Percentiles rank a stretch among this genome's conserved stretches.
These are phyloP conservation scores for Ladona fulva DNA, from an alignment of 1,140 invertebrate genomes.

Conservation along the genomic window DNA sequence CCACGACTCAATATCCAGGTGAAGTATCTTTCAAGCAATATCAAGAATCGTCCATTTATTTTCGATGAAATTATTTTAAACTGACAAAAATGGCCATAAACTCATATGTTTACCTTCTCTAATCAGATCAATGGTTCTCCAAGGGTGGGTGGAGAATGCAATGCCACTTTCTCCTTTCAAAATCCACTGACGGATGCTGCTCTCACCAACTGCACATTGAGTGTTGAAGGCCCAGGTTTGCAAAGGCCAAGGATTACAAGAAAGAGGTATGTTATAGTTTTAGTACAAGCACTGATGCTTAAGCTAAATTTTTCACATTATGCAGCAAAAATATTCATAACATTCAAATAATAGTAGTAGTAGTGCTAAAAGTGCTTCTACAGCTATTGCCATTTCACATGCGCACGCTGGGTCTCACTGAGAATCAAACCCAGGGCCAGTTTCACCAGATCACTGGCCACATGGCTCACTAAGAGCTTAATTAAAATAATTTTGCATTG, in stretches of 20 bases:
- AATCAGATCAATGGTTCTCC: conserved; percentile 13
- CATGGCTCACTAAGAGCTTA: too few species aligned
- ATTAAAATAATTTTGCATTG: too few species aligned
- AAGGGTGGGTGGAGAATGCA: conserved; percentile 30
- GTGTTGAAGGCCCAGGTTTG: conserved; percentile 57
- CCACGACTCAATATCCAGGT: conserved; percentile 48
- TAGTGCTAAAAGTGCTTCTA: too few species aligned
- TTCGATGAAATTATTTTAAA: too few species aligned
- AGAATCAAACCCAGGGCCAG: too few species aligned
- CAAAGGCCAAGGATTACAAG: conserved; percentile 41
- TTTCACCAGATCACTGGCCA: too few species aligned
- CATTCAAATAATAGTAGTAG: too few species aligned
- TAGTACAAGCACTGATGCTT: conserved; percentile 11
- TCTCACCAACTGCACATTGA: conserved; percentile 53
- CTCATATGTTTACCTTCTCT: background rate
- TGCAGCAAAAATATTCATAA: too few species aligned
- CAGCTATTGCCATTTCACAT: too few species aligned
- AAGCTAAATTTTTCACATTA: background rate
- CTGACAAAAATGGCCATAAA: background rate
- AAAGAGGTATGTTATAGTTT: conserved; percentile 35
- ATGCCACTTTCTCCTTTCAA: conserved; percentile 46
- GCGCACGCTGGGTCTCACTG: too few species aligned
- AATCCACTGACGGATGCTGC: conserved; percentile 49
- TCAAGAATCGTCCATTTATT: too few species aligned
- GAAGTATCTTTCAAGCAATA: conserved; percentile 16